These are phyloP conservation scores for Halichoeres trimaculatus DNA, from an alignment of 2,113 vertebrate species.

Conservation along the genomic window DNA sequence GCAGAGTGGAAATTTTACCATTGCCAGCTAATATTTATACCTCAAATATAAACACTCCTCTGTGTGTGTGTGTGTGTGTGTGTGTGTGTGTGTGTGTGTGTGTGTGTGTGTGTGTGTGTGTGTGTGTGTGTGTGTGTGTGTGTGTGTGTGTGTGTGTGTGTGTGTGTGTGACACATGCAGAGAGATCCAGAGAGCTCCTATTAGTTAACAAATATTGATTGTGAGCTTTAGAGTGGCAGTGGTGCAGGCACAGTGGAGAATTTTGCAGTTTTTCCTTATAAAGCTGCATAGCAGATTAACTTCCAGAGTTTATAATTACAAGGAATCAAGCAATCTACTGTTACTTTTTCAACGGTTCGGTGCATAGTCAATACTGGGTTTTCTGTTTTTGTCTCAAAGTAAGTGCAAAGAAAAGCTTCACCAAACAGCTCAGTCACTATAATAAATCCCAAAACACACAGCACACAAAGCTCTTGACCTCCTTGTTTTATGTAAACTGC, in stretches of 20 bases:
- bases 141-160: no score
- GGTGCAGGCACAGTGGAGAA: slow-evolving; percentile 8
- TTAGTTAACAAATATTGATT: slow-evolving; percentile 61
- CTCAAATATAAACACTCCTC: slow-evolving; percentile 38
- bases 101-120: not conserved
- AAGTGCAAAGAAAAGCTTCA: not conserved
- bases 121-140: not conserved
- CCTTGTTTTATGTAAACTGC: no score
- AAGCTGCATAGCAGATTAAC: slow-evolving; percentile 27
- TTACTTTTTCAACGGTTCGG: slow-evolving; percentile 16
- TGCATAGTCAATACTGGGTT: not conserved
- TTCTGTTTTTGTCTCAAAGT: not conserved
- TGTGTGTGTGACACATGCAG: slow-evolving; percentile 9
- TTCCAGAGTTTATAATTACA: slow-evolving; percentile 19
- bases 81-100: no score
- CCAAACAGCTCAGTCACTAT: not conserved
- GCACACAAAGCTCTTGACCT: no score
- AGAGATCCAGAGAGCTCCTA: slow-evolving; percentile 40
- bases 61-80: not conserved
- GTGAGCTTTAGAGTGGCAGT: slow-evolving; percentile 25
- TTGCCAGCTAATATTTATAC: slow-evolving; percentile 56
- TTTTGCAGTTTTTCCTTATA: slow-evolving; percentile 39
- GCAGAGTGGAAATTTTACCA: slow-evolving; percentile 57
- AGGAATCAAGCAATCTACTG: not conserved
- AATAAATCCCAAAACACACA: no score